Evolutionary conservation across 2,113 vertebrate genomes (phyloP), one percentile per base, ranked within the genome.

Genomic region (Pseudonaja textilis): DNA sequence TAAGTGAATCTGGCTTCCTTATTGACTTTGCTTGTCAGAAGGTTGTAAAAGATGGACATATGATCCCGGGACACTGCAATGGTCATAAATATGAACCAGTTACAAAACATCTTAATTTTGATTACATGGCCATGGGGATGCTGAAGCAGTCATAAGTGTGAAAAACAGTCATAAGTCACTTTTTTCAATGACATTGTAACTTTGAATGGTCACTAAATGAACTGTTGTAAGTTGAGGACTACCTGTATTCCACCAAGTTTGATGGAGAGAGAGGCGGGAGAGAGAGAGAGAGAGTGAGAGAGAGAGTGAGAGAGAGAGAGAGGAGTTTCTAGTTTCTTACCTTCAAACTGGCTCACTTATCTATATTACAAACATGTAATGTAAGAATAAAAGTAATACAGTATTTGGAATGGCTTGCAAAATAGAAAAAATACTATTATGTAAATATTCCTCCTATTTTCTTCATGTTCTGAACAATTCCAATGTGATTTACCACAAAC

Each of bases 331-430:
- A 81, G 16, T n/a, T n/a, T 81, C 14, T 34, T 81, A 7, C 69
- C 34, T 81, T 81, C 4, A 57, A 34, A 39, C n/a, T 23, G 52
- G 1, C 29, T 22, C 20, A 25, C 56, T 12, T 57, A 22, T 45
- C 25, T 90, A 91, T 64, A 92, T 93, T 95, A 89, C 86, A 95
- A 95, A 96, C 95, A 91, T 39, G 93, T 90, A 89, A 89, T 56
- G 92, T 93, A 94, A 85, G 95, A 94, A 97, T 95, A 96, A 95
- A 95, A 95, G 94, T 94, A 95, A 94, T 93, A 96, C 81, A 96
- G 92, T 91, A 93, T 95, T 95, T 85, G 93, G 74, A 91, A 94
- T 91, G 90, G 89, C 95, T 94, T 92, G 93, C 90, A 95, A 95
- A 93, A 97, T 88, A 89, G 91, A 93, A 89, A 93, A 93, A 26